These are phyloP conservation scores for Ochlodes sylvanus DNA, from an alignment of 2,888 invertebrate species.

Conservation along the genomic window DNA sequence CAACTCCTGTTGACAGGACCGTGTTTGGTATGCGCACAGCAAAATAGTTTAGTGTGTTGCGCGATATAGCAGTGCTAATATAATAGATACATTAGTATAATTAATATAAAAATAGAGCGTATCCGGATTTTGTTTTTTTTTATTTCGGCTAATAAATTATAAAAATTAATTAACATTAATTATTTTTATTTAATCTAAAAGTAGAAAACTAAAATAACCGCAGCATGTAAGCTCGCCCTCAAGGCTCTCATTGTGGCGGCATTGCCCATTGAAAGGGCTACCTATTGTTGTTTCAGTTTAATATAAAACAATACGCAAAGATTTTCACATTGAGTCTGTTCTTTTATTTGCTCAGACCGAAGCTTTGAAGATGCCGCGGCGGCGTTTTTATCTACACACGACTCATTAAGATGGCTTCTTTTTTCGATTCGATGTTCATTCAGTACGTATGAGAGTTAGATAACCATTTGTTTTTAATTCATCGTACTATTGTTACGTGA, in stretches of 20 bases:
- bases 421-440: conserved; percentile 55
- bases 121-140: no score
- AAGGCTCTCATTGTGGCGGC: conserved; percentile 78
- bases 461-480: conserved; percentile 39
- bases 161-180: no score
- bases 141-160: no score
- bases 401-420: conserved; percentile 73
- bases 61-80: no score
- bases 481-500: conserved; percentile 26
- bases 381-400: conserved; percentile 72
- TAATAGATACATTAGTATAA: no score
- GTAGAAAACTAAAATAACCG: neutral
- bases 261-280: conserved; percentile 80
- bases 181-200: neutral
- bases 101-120: no score
- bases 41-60: no score
- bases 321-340: conserved; percentile 68
- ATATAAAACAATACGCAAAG: conserved; percentile 83
- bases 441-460: conserved; percentile 44
- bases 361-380: conserved; percentile 74
- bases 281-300: conserved; percentile 84
- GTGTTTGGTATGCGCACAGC: no score
- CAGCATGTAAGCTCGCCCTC: conserved; percentile 58
- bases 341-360: conserved; percentile 73
- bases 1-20: no score